Evolutionary conservation across 2,113 vertebrate species (phyloP).

Genomic region (Pyxicephalus adspersus): DNA sequence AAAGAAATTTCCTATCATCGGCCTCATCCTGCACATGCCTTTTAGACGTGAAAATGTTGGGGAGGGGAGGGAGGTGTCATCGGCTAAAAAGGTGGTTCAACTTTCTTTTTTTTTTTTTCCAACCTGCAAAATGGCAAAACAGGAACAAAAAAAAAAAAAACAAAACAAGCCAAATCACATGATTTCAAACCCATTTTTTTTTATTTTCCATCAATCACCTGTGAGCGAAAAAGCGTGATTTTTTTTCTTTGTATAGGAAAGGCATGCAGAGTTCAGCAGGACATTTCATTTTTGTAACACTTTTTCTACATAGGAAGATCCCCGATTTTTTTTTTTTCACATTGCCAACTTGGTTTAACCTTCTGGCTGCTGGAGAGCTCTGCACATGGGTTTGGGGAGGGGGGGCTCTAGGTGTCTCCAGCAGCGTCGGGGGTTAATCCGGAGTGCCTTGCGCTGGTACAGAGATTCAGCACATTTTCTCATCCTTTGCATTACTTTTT

Average conservation of each 20-base stretch:
- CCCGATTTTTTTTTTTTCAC: constrained; percentile 55
- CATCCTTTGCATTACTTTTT: constrained; percentile 67
- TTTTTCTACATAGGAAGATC: constrained; percentile 21
- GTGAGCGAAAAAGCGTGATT: constrained; percentile 24
- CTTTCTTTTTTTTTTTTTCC: constrained; percentile 46
- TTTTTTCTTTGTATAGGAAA: neutral
- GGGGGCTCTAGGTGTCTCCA: constrained; percentile 20
- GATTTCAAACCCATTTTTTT: constrained; percentile 2
- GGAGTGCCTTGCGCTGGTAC: constrained; percentile 84
- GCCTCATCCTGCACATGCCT: constrained; percentile 45
- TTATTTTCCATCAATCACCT: constrained; percentile 48
- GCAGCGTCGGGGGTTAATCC: constrained; percentile 66
- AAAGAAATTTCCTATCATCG: constrained; percentile 27
- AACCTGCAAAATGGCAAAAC: neutral
- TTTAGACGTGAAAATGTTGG: constrained; percentile 13
- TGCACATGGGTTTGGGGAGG: constrained; percentile 6
- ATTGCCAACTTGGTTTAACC: constrained; percentile 78
- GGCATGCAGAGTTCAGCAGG: neutral
- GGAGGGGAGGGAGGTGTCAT: constrained; percentile 53
- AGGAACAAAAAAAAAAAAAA: constrained; percentile 8
- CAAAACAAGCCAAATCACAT: neutral
- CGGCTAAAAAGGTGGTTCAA: constrained; percentile 51
- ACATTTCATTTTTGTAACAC: neutral
- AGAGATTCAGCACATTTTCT: constrained; percentile 68
- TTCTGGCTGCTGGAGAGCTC: constrained; percentile 31